These are phyloP conservation scores for Acleris sparsana DNA, from an alignment of 2,888 invertebrate species.

Conservation along the genomic window DNA sequence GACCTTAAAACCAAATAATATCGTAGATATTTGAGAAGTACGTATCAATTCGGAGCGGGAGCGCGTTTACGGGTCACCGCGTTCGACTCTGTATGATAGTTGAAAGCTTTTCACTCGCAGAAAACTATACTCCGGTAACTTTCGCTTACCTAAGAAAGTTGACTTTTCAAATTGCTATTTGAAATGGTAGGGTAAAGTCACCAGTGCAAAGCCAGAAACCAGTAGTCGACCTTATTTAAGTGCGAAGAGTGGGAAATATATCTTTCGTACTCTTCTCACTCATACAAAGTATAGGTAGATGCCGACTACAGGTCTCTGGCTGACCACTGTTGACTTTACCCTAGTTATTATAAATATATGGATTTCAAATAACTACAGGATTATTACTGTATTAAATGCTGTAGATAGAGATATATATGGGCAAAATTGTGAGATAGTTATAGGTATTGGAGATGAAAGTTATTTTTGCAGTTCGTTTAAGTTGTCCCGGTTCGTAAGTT, in stretches of 20 bases:
- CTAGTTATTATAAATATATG: background rate
- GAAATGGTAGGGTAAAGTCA: too few species aligned
- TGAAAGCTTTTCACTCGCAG: constrained; percentile 55
- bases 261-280: too few species aligned
- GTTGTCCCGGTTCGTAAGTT: constrained; percentile 54
- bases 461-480: constrained; percentile 50
- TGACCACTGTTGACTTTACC: too few species aligned
- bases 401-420: background rate
- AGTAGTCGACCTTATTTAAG: too few species aligned
- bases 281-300: too few species aligned
- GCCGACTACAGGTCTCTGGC: too few species aligned
- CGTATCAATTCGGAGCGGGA: constrained; percentile 56
- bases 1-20: constrained; percentile 48
- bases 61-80: constrained; percentile 61
- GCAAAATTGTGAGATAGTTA: constrained; percentile 9
- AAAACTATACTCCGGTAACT: constrained; percentile 54
- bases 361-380: too few species aligned
- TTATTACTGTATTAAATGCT: too few species aligned
- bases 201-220: too few species aligned
- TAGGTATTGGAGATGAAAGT: constrained; percentile 38
- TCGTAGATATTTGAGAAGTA: constrained; percentile 52
- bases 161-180: constrained; percentile 23
- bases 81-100: constrained; percentile 50
- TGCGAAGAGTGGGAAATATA: too few species aligned
- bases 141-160: constrained; percentile 35